Evolutionary conservation across 2,797 vertebrate genomes (phyloP).

Genomic region (Macroramphosus scolopax): DNA sequence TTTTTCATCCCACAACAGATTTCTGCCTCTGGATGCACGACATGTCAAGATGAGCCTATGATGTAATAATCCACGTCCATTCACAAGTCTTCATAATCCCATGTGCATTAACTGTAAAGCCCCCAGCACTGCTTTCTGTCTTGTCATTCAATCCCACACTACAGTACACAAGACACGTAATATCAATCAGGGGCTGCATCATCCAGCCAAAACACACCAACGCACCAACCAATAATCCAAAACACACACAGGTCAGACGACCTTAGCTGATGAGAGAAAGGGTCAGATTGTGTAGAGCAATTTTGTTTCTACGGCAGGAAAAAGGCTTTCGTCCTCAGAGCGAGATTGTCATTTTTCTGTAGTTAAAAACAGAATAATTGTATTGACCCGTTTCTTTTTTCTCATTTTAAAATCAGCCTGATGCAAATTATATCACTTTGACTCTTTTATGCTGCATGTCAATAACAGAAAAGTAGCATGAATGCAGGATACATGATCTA

Average conservation of each 20-base stretch:
- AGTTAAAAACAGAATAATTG: neutral
- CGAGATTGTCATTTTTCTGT: neutral
- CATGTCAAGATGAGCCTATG: conserved; percentile 57
- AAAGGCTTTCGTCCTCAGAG: neutral
- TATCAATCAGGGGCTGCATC: conserved; percentile 52
- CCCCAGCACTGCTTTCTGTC: conserved; percentile 39
- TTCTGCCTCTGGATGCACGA: conserved; percentile 26
- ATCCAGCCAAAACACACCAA: conserved; percentile 45
- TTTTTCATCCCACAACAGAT: conserved; percentile 32
- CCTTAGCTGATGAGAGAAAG: neutral
- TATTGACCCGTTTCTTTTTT: neutral
- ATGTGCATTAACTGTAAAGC: conserved; percentile 65
- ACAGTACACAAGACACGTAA: conserved; percentile 51
- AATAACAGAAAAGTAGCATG: too few species aligned
- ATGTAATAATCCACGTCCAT: conserved; percentile 70
- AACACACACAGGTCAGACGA: conserved; percentile 34
- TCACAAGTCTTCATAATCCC: conserved; percentile 70
- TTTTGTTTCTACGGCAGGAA: conserved; percentile 9
- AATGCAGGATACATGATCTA: too few species aligned
- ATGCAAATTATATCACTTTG: too few species aligned
- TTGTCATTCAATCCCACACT: conserved; percentile 55
- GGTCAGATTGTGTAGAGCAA: conserved; percentile 5
- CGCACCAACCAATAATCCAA: conserved; percentile 46
- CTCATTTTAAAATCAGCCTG: too few species aligned
- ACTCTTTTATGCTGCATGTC: too few species aligned